Evolutionary conservation across 2,888 invertebrate species (phyloP).

Genomic region (Dasypogon diadema): DNA sequence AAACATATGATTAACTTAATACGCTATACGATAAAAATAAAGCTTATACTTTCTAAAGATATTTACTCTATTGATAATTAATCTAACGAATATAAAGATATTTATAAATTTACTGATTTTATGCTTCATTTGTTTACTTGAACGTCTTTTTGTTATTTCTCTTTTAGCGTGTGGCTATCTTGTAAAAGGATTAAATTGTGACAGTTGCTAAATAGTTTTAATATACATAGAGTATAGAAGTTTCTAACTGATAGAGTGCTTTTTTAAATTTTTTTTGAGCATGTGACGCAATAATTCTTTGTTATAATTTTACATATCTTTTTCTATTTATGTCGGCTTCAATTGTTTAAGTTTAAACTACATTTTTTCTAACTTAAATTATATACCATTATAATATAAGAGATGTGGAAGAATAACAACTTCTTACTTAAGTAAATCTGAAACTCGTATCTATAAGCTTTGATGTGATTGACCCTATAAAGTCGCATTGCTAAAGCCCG

Average conservation of each 20-base stretch:
- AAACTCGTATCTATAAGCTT: too few species aligned
- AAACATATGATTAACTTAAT: constrained; percentile 34
- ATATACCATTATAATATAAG: too few species aligned
- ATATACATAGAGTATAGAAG: constrained; percentile 16
- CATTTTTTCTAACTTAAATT: too few species aligned
- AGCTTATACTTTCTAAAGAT: constrained; percentile 34
- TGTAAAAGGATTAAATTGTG: constrained; percentile 50
- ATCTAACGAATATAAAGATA: constrained; percentile 27
- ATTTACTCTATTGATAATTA: constrained; percentile 35
- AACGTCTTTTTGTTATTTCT: constrained; percentile 46
- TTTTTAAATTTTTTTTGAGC: constrained; percentile 4
- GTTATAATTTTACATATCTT: too few species aligned
- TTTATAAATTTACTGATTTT: constrained; percentile 44
- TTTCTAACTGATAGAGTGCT: constrained; percentile 22
- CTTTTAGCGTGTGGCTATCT: constrained; percentile 49
- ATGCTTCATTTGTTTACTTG: constrained; percentile 53
- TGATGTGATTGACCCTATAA: too few species aligned
- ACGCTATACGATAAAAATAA: constrained; percentile 26
- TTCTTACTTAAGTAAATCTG: too few species aligned
- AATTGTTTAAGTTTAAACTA: too few species aligned
- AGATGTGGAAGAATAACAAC: too few species aligned
- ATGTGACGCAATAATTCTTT: constrained; percentile 6
- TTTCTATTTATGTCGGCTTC: too few species aligned
- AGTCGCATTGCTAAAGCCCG: too few species aligned
- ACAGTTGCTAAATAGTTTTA: constrained; percentile 25